Base-by-base conservation (phyloP, 2,797 vertebrate species). In the Glossophaga mutica region DNA sequence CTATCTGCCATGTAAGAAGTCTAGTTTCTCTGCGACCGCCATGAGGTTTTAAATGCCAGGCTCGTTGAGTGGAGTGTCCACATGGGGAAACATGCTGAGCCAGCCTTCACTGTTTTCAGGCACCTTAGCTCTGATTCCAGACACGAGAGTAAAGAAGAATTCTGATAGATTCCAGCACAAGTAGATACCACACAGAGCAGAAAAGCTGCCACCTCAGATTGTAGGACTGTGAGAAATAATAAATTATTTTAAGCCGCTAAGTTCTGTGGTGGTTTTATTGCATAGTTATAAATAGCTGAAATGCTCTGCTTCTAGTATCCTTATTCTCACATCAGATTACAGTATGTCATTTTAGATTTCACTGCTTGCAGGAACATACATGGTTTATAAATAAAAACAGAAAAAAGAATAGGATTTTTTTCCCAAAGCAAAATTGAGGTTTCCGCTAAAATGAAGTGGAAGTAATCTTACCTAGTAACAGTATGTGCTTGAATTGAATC, bases 401-500 rank as follows among this genome's bases (percentile, higher is more conserved):
- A 29, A 87, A 88, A 26, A n/a, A 77, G 9, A 67, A 14, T 55
- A 79, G 76, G 19, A 32, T 22, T 86, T 48, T 87, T 92, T 68
- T 26, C 71, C 59, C 42, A 83, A 90, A 91, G 32, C 11, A 68
- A 93, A 91, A 77, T 32, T 73, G 52, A 74, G 18, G 52, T 73
- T 96, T 87, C 52, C 55, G 32, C 37, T 94, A 77, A 87, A 37
- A n/a, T 2, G 0, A 71, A 87, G 34, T 74, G 55, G 94, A 34
- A 90, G 19, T 81, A 67, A 71, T 34, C 39, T 87, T 97, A 46
- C 86, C n/a, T 96, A 76, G 90, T 29, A 81, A 78, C 10, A 92
- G 0, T 74, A 71, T n/a, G 3, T 91, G 67, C 95, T 96, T 93
- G 37, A 46, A 34, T 95, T 55, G 24, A 4, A 21, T 97, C 92